Base-by-base conservation (phyloP, 1,140 invertebrate genomes). In the Trigoniulus corallinus region DNA sequence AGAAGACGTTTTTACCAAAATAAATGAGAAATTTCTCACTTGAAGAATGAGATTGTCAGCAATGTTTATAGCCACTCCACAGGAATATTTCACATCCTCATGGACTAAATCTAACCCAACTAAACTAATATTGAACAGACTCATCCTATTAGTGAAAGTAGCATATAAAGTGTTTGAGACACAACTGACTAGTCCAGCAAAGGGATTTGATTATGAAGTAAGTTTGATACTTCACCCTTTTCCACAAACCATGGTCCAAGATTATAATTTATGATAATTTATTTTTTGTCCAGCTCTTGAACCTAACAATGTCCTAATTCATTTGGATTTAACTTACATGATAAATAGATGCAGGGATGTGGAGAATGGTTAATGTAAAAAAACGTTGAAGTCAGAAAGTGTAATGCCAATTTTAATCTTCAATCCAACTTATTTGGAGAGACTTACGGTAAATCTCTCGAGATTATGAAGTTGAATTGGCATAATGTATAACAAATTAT, bases 401-500 rank as follows among this genome's bases (percentile, higher is more conserved):
- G 85, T n/a, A 64, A 88, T 2, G 71, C 82, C 0, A 78, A 79
- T 53, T 88, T 83, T 60, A 73, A 92, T 70, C 82, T 82, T 0
- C n/a, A 73, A 88, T 24, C 59, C 75, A 46, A 66, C 61, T 15
- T 88, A 82, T 62, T 66, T 95, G 12, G 64, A 73, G 22, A 80
- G 87, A 56, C 66, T 95, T 43, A 73, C 79, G 63, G 82, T 86
- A 66, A 40, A 47, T 75, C 68, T 71, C 12, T 39, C 12, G 12
- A 39, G 12, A 39, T 12, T 13, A 39, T 39, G 12, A 40, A 18
- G 53, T 21, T 25, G 50, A 12, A 54, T 13, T 22, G 18, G 48
- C 26, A 4, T 48, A n/a, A 34, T 25, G 22, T n/a, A n/a, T n/a
- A n/a, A n/a, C n/a, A n/a, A n/a, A n/a, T n/a, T n/a, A n/a, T 53